These are phyloP conservation scores for Suncus etruscus DNA, from an alignment of 2,113 vertebrate species.

Conservation along the genomic window DNA sequence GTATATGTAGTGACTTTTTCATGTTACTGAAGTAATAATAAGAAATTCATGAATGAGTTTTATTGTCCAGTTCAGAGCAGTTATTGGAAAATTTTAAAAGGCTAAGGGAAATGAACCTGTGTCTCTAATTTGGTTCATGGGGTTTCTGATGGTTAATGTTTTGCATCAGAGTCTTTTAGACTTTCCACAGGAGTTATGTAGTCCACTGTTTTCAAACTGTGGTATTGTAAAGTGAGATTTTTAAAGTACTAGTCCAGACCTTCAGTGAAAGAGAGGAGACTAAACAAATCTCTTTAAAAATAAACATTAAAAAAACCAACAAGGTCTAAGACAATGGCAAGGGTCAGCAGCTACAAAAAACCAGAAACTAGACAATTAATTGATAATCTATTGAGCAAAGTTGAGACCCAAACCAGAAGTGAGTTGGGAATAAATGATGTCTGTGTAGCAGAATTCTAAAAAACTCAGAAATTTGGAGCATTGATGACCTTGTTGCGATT, in stretches of 20 bases:
- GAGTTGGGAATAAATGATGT: background rate
- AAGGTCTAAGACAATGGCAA: background rate
- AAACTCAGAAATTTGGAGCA: background rate
- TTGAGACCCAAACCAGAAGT: background rate
- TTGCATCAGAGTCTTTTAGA: background rate
- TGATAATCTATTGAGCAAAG: background rate
- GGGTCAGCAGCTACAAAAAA: background rate
- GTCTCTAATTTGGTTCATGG: conserved; percentile 50
- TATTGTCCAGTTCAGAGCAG: conserved; percentile 47
- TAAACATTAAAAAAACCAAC: background rate
- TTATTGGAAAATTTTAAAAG: conserved; percentile 70
- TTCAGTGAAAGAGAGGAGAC: background rate
- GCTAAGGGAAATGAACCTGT: conserved; percentile 21
- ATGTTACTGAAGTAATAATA: conserved; percentile 55
- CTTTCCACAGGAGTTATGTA: background rate
- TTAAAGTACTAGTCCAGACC: background rate
- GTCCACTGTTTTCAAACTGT: background rate
- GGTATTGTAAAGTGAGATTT: background rate
- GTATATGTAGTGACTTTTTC: conserved; percentile 22
- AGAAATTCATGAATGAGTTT: conserved; percentile 50
- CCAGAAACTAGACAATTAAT: background rate
- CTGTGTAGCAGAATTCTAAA: background rate
- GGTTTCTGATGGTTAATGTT: background rate
- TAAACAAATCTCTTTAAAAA: background rate
- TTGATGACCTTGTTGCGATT: background rate